Base-by-base conservation (phyloP, 2,888 invertebrate genomes). In the Aporophyla lueneburgensis region DNA sequence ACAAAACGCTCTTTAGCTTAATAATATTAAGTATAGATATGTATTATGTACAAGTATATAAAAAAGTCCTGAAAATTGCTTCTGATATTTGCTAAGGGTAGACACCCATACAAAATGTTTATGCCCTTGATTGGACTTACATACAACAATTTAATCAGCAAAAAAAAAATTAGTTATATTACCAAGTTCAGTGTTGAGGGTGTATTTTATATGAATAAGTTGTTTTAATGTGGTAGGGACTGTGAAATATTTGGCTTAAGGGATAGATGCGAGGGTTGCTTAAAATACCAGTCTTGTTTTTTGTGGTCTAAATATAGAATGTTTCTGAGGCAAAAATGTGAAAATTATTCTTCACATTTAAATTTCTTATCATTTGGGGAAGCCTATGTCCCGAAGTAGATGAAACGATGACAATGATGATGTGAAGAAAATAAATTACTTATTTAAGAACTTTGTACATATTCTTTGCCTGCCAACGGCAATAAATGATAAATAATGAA, bases 141-240 rank as follows among this genome's bases (percentile, higher is more conserved):
- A 27, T 24, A 3, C 2, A 49, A 3, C 40, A 54, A 65, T 54
- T 61, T 56, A 19, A 33, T 54, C 10, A 0, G 10, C 7, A 54
- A 40, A 53, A 5, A 40, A 43, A n/a, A 56, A 58, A 51, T 65
- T 74, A 83, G 68, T 83, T 76, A 71, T 69, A 69, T 76, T 40
- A 71, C 56, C 49, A 81, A 85, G 76, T 84, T 81, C n/a, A 73
- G 53, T 74, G 73, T 61, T 73, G 14, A 61, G 73, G 67, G 81
- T 68, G 58, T 61, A 70, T 80, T 80, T 73, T 67, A 53, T 67
- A 61, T 67, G 81, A 80, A 75, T 63, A 84, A 71, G 49, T 80
- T 62, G 59, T 33, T 6, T 83, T 83, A 74, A 71, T 70, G 61
- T 21, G 43, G 12, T 9, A 7, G 49, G 27, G 7, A 51, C 9